Evolutionary conservation across 2,888 invertebrate genomes (phyloP).

Genomic region (Scrobipalpa costella): DNA sequence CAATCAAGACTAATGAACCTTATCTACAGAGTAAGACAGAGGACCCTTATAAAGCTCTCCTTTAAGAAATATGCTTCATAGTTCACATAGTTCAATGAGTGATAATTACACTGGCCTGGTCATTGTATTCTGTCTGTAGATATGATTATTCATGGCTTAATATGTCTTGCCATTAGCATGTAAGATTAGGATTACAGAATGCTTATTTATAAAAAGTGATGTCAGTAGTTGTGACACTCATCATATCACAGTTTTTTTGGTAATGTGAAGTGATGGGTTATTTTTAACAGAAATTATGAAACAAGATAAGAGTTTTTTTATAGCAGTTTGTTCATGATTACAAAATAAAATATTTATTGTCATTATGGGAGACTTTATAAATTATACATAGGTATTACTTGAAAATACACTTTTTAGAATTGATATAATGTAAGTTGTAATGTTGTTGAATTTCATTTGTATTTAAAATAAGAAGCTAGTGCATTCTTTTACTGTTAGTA

Average conservation of each 20-base stretch:
- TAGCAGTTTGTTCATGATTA: too few species aligned
- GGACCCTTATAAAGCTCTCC: neutral
- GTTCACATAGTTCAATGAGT: conserved; percentile 33
- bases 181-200: conserved; percentile 16
- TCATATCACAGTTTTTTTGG: neutral
- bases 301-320: neutral
- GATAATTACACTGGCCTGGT: conserved; percentile 34
- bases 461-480: too few species aligned
- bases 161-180: conserved; percentile 10
- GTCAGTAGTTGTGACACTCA: conserved; percentile 3
- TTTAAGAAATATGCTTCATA: conserved; percentile 31
- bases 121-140: conserved; percentile 25
- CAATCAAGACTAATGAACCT: neutral
- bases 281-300: neutral
- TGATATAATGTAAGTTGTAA: too few species aligned
- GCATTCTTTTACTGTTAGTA: too few species aligned
- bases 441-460: too few species aligned
- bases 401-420: too few species aligned
- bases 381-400: too few species aligned
- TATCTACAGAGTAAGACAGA: neutral
- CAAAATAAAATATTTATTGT: too few species aligned
- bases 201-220: conserved; percentile 19
- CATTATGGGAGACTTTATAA: too few species aligned
- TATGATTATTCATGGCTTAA: conserved; percentile 26
- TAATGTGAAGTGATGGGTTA: neutral